A percentile compares a stretch with the other conserved stretches of the same genome.
Conservation (phyloP, 2,113 vertebrate genomes). For the Colinus virginianus region DNA sequence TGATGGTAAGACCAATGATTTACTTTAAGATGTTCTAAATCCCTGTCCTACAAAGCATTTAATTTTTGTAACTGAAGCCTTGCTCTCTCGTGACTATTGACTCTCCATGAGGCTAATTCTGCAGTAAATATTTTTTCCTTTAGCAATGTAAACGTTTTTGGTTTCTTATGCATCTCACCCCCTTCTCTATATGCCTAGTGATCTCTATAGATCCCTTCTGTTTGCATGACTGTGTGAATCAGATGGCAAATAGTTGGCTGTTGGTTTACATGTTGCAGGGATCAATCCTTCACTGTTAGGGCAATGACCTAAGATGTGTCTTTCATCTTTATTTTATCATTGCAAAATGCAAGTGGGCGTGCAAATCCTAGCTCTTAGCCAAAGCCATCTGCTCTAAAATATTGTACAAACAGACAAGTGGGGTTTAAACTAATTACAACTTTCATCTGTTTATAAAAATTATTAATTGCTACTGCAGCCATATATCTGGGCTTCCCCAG, state of each 20-base stretch:
- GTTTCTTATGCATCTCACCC: conserved; percentile 51
- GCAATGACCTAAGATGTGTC: conserved; percentile 50
- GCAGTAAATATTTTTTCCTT: conserved; percentile 69
- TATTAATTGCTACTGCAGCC: background rate
- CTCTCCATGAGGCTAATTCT: conserved; percentile 56
- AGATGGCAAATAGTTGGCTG: conserved; percentile 59
- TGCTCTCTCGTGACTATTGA: conserved; percentile 51
- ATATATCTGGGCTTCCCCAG: background rate
- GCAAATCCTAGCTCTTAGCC: conserved; percentile 64
- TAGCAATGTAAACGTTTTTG: conserved; percentile 60
- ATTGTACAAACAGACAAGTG: conserved; percentile 64
- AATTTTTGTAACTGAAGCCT: conserved; percentile 30
- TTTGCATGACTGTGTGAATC: conserved; percentile 40
- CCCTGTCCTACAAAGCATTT: conserved; percentile 10
- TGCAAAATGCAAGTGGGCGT: conserved; percentile 70
- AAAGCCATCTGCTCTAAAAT: conserved; percentile 73
- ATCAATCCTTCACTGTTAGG: conserved; percentile 54
- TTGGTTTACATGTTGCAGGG: conserved; percentile 52
- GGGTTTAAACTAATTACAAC: conserved; percentile 63
- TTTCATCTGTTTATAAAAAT: conserved; percentile 59
- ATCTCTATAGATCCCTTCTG: conserved; percentile 68
- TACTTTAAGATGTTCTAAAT: background rate
- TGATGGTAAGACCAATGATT: background rate
- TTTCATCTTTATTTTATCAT: conserved; percentile 72
- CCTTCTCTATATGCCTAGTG: conserved; percentile 22